phyloP scores from a whole-genome alignment of 2,113 vertebrate genomes.

The Sebastes fasciatus region DNA sequence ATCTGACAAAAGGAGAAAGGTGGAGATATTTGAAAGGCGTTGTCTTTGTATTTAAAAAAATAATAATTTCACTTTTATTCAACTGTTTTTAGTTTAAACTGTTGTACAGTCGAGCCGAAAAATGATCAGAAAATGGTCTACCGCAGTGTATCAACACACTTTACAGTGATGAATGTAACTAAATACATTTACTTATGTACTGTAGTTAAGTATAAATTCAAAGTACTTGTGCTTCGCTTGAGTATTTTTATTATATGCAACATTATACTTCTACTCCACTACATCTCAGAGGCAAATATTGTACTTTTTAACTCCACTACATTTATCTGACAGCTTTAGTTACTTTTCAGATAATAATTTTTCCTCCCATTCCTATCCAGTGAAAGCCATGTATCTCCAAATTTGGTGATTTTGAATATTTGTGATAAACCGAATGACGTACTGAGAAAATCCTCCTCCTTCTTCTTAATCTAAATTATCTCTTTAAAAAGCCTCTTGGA shows the following conservation, averaged over 20 bases:
- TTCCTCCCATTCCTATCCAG: no score
- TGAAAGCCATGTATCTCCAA: no score
- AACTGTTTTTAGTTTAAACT: background rate
- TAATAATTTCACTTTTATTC: background rate
- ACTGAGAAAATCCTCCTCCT: no score
- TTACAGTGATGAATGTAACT: background rate
- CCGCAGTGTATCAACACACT: background rate
- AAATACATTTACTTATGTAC: background rate
- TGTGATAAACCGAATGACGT: no score
- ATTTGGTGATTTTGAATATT: no score
- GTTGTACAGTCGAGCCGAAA: no score
- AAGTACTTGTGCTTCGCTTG: background rate
- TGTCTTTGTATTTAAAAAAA: background rate
- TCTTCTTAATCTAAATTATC: no score
- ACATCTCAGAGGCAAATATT: background rate
- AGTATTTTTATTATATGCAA: background rate
- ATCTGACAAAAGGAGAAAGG: background rate
- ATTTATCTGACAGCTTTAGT: no score
- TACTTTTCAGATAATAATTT: no score
- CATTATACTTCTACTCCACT: background rate
- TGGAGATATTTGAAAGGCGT: background rate
- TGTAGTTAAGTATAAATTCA: background rate
- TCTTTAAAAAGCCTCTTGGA: no score
- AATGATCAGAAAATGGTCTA: background rate
- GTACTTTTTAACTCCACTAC: background rate